phyloP scores from a whole-genome alignment of 2,797 vertebrate species.

The Coracias cyanogaster region DNA sequence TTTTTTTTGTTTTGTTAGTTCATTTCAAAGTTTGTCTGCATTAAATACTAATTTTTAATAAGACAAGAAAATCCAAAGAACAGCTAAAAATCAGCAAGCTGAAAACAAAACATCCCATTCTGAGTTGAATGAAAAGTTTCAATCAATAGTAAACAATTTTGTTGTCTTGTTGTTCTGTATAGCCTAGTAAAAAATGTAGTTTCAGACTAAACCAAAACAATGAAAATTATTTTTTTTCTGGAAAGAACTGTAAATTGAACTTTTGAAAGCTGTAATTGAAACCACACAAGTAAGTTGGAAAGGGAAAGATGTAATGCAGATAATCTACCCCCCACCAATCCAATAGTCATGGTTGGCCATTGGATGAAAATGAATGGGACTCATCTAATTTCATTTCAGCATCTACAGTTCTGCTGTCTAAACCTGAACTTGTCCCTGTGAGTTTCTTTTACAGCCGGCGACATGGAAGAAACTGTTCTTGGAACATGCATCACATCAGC shows the following conservation, averaged over 20 bases:
- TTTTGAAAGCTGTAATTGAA: conserved; percentile 49
- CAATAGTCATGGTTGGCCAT: neutral
- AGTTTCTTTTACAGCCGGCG: neutral
- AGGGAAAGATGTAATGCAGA: neutral
- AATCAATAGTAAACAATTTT: conserved; percentile 49
- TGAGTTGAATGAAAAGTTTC: conserved; percentile 36
- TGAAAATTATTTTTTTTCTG: conserved; percentile 4
- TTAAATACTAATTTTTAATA: neutral
- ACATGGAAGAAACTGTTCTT: neutral
- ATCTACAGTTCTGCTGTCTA: neutral
- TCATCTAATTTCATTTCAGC: neutral
- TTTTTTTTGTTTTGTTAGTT: too few relatives aligned
- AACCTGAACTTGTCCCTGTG: neutral
- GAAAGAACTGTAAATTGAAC: conserved; percentile 20
- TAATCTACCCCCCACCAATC: neutral
- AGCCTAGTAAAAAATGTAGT: conserved; percentile 4
- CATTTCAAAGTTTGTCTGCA: neutral
- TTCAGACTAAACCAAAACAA: conserved; percentile 53
- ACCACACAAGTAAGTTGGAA: conserved; percentile 9
- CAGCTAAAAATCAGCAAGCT: neutral
- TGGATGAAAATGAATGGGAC: neutral
- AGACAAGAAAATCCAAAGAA: neutral
- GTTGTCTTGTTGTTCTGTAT: conserved; percentile 40
- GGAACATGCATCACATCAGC: rapidly evolving
- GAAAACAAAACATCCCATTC: conserved; percentile 26